Evolutionary conservation across 2,888 invertebrate species (phyloP), one percentile per base, ranked within the genome.

Genomic region (Microdon myrmicae): DNA sequence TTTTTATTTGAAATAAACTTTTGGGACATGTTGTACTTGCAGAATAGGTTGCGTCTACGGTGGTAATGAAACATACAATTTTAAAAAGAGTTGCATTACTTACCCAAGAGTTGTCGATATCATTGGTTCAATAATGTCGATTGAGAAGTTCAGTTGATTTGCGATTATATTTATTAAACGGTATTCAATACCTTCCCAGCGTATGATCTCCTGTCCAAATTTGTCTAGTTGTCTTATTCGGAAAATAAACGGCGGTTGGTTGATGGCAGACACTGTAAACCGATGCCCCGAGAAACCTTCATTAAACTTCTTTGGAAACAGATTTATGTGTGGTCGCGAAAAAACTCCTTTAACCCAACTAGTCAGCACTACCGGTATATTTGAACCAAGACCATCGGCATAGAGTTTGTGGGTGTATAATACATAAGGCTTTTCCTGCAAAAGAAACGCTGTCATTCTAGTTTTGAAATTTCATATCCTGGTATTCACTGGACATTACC

Each of bases 181-280:
- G 41, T 87, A 79, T 81, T 92, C 91, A n/a, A 89, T 77, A 5
- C 91, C 91, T 74, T 90, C 90, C 89, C 80, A 80, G 3, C 48
- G 55, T 7, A 77, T 49, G 20, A 69, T 69, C 0, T 68, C 49
- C 14, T 69, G 73, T n/a, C 79, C 79, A 3, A 70, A 67, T 0
- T 68, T 45, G 48, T 77, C 75, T 8, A 79, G 44, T 0, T 67
- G 61, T 32, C 69, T 73, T 22, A 72, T 73, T 13, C 83, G 85
- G 69, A 90, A 85, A 4, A 88, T 84, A 74, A 83, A 91, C 0
- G 91, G 92, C 4, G 90, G 90, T 71, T 89, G 88, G 76, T 89
- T 82, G 5, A 86, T 85, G 7, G 88, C 84, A 2, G 89, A 82
- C 5, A 90, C 83, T 28, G 85, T 80, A 75, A 91, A 88, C 41